phyloP scores from a whole-genome alignment of 2,888 invertebrate species.

The Campoplex nolae region DNA sequence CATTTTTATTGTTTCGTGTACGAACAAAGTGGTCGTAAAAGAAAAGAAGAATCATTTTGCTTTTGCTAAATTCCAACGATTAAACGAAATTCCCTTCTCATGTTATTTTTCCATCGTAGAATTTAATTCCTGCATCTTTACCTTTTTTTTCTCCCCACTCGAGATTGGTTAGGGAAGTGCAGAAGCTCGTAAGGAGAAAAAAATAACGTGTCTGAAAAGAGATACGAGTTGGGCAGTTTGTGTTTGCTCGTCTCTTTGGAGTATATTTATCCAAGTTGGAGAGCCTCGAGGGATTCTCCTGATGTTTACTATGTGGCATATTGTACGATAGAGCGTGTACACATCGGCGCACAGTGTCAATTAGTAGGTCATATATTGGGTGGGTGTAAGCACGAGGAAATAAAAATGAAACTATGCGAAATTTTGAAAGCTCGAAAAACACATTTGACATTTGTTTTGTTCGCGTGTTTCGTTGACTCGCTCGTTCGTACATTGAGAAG shows the following conservation, averaged over 20 bases:
- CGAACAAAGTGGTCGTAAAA: background rate
- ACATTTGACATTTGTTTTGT: background rate
- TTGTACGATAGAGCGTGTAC: slow-evolving; percentile 6
- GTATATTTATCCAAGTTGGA: slow-evolving; percentile 38
- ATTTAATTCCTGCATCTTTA: background rate
- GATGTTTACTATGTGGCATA: slow-evolving; percentile 15
- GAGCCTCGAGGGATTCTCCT: background rate
- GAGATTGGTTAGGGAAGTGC: background rate
- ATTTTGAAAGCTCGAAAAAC: background rate
- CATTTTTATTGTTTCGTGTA: background rate
- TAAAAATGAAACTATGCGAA: background rate
- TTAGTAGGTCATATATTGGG: background rate
- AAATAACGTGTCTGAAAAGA: slow-evolving; percentile 6
- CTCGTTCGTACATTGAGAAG: background rate
- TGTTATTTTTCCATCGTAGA: background rate
- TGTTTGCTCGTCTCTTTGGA: background rate
- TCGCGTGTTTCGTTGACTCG: background rate
- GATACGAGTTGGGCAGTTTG: background rate
- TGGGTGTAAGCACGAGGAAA: background rate
- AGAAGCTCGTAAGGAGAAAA: slow-evolving; percentile 7
- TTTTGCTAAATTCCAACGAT: too few species aligned
- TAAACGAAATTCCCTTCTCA: background rate
- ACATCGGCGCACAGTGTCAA: background rate
- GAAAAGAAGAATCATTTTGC: background rate
- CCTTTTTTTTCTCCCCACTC: background rate